Evolutionary conservation across 1,140 invertebrate genomes (phyloP), one percentile per base, ranked within the genome.

Genomic region (Calephelis virginiensis): DNA sequence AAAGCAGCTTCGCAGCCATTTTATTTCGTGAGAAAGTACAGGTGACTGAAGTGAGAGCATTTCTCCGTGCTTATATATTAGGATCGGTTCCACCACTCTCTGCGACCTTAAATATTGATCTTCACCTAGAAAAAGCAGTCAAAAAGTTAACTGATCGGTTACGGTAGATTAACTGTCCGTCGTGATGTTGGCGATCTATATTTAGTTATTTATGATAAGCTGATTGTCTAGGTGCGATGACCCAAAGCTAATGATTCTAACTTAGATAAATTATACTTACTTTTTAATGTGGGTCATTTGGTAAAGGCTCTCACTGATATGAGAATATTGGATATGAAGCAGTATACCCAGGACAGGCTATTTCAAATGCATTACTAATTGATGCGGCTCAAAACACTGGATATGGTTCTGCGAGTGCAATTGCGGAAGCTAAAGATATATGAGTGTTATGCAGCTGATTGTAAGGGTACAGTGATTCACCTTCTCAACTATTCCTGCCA

Each of bases 1-100:
- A 73, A 63, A 88, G 66, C 56, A 90, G 74, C 71, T 76, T 90
- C 59, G 78, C 75, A 40, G 84, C 88, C 88, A 90, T 90, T 50
- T 70, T 80, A 67, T 38, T 12, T 64, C 37, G 28, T 37, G 62
- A 63, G 46, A 38, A 63, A 63, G 40, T 17, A 65, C 38, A 40
- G 50, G 11, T 76, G 79, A 87, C 70, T 83, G 84, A 80, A 88
- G 86, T 80, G 88, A 90, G 80, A 90, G 87, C 80, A 90, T 90
- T 90, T 90, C 87, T 85, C 86, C 80, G 75, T 67, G 79, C 71
- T 85, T 90, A 83, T 89, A 90, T 90, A 90, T 76, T 64, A 75
- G 69, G 67, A 70, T 65, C 67, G 28, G 63, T 66, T 60, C 74
- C 78, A 78, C 83, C 82, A 76, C 83, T 78, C 76, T 60, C 73